Evolutionary conservation across 1,140 invertebrate genomes (phyloP).

Genomic region (Drosophila nigrodunni): DNA sequence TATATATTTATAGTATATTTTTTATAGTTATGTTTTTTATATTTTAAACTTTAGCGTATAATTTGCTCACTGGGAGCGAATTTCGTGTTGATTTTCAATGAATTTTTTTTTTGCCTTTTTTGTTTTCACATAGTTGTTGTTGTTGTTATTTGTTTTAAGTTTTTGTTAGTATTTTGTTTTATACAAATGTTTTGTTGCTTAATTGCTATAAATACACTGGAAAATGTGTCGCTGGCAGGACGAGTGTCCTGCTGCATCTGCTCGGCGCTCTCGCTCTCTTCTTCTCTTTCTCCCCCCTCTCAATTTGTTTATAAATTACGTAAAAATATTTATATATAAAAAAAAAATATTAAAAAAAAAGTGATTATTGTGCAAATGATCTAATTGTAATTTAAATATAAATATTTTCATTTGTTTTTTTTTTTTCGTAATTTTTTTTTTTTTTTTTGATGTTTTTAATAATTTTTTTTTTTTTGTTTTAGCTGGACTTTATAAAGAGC

Average conservation of each 20-base stretch:
- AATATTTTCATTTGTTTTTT: not conserved
- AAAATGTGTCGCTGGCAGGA: slow-evolving; percentile 59
- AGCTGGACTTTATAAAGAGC: slow-evolving; percentile 44
- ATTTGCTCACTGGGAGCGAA: slow-evolving; percentile 50
- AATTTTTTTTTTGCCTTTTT: slow-evolving; percentile 21
- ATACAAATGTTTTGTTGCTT: slow-evolving; percentile 58
- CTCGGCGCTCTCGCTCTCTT: not conserved
- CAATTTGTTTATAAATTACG: slow-evolving; percentile 39
- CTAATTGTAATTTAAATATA: slow-evolving; percentile 18
- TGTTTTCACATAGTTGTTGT: slow-evolving; percentile 21
- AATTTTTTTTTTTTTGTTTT: slow-evolving; percentile 5
- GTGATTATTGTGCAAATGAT: slow-evolving; percentile 12
- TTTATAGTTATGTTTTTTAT: slow-evolving; percentile 21
- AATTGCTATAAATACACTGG: slow-evolving; percentile 76
- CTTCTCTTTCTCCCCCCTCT: not conserved
- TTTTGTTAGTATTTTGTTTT: slow-evolving; percentile 32
- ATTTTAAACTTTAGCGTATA: slow-evolving; percentile 58
- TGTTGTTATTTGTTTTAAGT: slow-evolving; percentile 21
- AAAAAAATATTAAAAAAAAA: slow-evolving; percentile 40
- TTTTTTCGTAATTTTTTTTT: not conserved
- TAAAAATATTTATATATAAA: slow-evolving; percentile 57
- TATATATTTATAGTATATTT: slow-evolving; percentile 22
- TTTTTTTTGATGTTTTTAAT: slow-evolving; percentile 4
- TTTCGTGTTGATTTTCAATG: slow-evolving; percentile 32
- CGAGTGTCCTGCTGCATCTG: slow-evolving; percentile 19